Percentiles rank a stretch among this genome's conserved stretches.
Evolutionary conservation across 2,113 vertebrate genomes (phyloP).

Genomic region (Paramormyrops kingsleyae): DNA sequence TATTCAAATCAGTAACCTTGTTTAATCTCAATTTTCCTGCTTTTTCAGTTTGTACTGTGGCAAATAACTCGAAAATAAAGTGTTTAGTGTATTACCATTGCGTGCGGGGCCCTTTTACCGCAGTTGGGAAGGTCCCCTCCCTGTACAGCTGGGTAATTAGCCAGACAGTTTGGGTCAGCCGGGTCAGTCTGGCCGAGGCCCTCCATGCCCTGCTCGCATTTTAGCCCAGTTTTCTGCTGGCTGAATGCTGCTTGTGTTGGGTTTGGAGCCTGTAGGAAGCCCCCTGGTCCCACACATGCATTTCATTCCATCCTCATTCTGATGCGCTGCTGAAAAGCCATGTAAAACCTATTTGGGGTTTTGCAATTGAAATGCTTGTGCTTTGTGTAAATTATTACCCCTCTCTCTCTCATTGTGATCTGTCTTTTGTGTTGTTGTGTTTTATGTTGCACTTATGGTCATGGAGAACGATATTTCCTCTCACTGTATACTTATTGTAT

Average conservation of each 20-base stretch:
- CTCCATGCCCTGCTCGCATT: not conserved
- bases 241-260: not conserved
- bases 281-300: not conserved
- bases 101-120: not conserved
- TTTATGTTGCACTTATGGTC: too few relatives aligned
- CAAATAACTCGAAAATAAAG: not conserved
- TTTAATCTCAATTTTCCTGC: not conserved
- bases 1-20: not conserved
- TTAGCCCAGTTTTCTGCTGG: not conserved
- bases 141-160: not conserved
- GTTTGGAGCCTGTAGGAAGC: not conserved
- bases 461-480: too few relatives aligned
- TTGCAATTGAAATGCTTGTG: not conserved
- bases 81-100: not conserved
- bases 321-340: not conserved
- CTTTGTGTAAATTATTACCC: not conserved
- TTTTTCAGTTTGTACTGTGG: not conserved
- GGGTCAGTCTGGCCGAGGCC: not conserved
- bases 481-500: too few relatives aligned
- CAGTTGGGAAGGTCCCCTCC: not conserved
- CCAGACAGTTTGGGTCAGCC: not conserved
- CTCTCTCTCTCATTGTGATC: too few relatives aligned
- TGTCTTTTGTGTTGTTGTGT: too few relatives aligned
- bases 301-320: not conserved
- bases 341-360: not conserved